These are phyloP conservation scores for Sinocyclocheilus maitianheensis DNA, from an alignment of 2,113 vertebrate species.

Conservation along the genomic window DNA sequence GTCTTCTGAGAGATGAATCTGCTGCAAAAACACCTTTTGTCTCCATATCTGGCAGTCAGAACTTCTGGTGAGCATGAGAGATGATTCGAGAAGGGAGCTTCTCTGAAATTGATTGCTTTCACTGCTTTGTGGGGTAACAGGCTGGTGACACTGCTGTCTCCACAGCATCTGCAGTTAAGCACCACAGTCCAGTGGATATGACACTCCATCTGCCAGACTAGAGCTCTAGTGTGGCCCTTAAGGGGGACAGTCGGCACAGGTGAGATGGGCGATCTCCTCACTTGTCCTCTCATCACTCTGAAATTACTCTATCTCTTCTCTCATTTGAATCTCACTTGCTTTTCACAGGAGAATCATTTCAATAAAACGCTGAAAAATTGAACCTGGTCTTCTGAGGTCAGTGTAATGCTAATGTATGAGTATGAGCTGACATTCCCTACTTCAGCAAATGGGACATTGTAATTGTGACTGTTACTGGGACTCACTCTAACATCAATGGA, in stretches of 20 bases:
- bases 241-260: not conserved
- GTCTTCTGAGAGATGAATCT: not conserved
- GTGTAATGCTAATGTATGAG: constrained; percentile 6
- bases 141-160: constrained; percentile 2
- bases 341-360: constrained; percentile 31
- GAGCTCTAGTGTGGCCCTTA: not conserved
- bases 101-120: constrained; percentile 46
- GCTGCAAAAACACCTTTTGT: not conserved
- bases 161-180: constrained; percentile 38
- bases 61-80: not conserved
- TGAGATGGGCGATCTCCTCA: constrained; percentile 42
- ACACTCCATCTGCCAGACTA: constrained; percentile 35
- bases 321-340: not conserved
- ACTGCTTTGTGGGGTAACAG: constrained; percentile 43
- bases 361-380: constrained; percentile 24
- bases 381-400: constrained; percentile 28
- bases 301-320: not conserved
- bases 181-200: constrained; percentile 22
- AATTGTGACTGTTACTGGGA: constrained; percentile 15
- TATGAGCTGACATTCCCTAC: constrained; percentile 6
- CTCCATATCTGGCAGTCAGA: not conserved
- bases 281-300: constrained; percentile 31
- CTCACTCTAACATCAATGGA: not conserved
- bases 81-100: not conserved
- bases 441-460: constrained; percentile 18